These are phyloP conservation scores for Pentamera pediparva DNA, from an alignment of 53 echinoderm and acorn worm species.

Conservation along the genomic window DNA sequence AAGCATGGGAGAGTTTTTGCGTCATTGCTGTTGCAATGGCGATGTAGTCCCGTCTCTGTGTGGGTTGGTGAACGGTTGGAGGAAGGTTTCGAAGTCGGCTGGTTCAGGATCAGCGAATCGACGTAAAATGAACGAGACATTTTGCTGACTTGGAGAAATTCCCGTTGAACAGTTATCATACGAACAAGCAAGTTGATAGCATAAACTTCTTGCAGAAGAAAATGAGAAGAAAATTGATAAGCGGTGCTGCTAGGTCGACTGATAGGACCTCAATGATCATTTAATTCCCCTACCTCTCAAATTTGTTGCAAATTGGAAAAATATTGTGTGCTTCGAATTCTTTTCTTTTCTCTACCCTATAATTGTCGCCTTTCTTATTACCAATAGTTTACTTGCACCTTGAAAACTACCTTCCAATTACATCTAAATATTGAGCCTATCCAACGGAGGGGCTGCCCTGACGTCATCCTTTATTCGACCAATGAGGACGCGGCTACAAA, in stretches of 20 bases:
- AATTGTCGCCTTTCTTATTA: neutral
- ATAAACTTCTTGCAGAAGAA: too few species aligned
- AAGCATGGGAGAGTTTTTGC: conserved; percentile 54
- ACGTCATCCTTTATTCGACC: conserved; percentile 13
- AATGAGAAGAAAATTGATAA: too few species aligned
- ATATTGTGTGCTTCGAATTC: conserved; percentile 20
- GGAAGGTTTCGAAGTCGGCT: conserved; percentile 57
- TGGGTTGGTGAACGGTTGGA: conserved; percentile 56
- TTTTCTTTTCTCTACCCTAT: neutral
- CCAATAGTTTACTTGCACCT: conserved; percentile 30
- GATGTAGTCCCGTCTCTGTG: conserved; percentile 50
- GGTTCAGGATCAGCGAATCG: conserved; percentile 91
- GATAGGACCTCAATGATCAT: conserved; percentile 18
- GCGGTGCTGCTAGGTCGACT: conserved; percentile 8
- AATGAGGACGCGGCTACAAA: conserved; percentile 16
- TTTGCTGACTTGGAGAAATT: conserved; percentile 7
- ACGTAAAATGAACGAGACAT: conserved; percentile 99
- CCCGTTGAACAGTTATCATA: too few species aligned
- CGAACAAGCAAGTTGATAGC: too few species aligned
- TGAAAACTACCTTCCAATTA: conserved; percentile 32
- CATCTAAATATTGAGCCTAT: conserved; percentile 28
- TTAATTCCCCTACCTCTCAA: conserved; percentile 27
- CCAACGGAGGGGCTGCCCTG: neutral
- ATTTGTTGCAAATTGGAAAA: conserved; percentile 42
- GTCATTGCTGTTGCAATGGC: conserved; percentile 48